Conservation (phyloP, 2,113 vertebrate genomes). For the Microtus oregoni region DNA sequence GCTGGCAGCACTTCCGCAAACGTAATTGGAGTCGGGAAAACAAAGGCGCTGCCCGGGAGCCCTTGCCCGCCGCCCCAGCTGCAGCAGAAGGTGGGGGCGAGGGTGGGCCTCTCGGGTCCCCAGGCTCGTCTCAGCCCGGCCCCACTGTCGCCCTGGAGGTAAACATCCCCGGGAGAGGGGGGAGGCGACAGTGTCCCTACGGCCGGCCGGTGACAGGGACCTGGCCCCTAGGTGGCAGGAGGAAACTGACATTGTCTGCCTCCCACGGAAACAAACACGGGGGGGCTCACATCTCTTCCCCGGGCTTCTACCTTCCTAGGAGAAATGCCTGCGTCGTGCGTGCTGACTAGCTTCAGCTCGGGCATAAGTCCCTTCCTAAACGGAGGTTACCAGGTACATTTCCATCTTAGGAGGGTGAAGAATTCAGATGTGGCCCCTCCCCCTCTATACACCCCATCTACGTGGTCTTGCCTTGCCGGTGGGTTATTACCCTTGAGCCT, state of each 20-base stretch:
- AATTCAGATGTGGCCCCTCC: background rate
- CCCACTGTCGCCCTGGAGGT: background rate
- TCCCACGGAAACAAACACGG: background rate
- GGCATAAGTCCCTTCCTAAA: background rate
- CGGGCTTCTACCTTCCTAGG: background rate
- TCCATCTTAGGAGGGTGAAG: background rate
- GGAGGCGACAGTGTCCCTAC: background rate
- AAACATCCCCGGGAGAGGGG: constrained; percentile 8
- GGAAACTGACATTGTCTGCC: constrained; percentile 20
- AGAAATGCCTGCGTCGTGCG: background rate
- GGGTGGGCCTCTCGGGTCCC: background rate
- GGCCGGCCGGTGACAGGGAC: background rate
- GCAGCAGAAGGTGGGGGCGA: constrained; percentile 3
- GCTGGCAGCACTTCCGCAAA: constrained; percentile 82
- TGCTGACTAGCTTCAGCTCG: background rate
- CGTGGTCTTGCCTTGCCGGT: background rate
- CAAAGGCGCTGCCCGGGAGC: constrained; percentile 72
- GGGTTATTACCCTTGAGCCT: background rate
- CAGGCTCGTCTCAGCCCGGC: background rate
- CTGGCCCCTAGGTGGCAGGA: background rate
- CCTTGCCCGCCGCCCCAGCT: background rate
- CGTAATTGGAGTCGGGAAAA: constrained; percentile 76
- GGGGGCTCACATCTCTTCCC: background rate
- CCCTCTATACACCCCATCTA: too few species aligned
- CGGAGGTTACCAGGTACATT: background rate